Base-by-base conservation (phyloP, 2,888 invertebrate genomes). In the Diplazon laetatorius region DNA sequence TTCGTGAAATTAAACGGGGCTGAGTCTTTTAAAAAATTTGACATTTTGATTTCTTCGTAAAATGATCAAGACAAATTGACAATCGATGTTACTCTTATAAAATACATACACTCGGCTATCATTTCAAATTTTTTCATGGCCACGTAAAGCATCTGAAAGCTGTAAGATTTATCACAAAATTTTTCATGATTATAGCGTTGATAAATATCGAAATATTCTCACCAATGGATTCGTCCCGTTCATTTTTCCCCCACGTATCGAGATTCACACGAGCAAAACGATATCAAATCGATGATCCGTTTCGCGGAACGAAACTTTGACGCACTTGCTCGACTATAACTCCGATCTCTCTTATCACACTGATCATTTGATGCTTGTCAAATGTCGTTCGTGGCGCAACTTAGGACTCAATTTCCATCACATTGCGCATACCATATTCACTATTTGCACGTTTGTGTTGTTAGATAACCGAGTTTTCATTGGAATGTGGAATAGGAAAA, bases 261-360 rank as follows among this genome's bases (percentile, higher is more conserved):
- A 48, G 20, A 35, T 10, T 20, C 8, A 20, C 30, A 39, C 42
- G 12, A 42, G 18, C 4, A 12, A n/a, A n/a, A 48, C 35, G n/a
- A 39, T 66, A 39, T 52, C 14, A 52, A 66, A n/a, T n/a, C 25
- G 14, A 52, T 52, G 16, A 42, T 55, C 16, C 16, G 42, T 55
- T 42, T 35, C 25, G 42, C 25, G 30, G 42, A 42, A n/a, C n/a
- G 16, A 8, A 22, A 16, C n/a, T 9, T n/a, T 20, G 62, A 2
- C 62, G 30, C 16, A 12, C 20, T 46, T 30, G 8, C 35, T n/a
- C n/a, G n/a, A 39, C 52, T 71, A 16, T 8, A 62, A 42, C 52
- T 42, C 42, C 42, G 10, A 20, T 42, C 20, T 63, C 20, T 63
- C 42, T 72, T 72, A 62, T 63, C 63, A 9, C 14, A 12, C n/a